Conservation (phyloP, 2,888 invertebrate species). For the Zygothrica quintamaculata region DNA sequence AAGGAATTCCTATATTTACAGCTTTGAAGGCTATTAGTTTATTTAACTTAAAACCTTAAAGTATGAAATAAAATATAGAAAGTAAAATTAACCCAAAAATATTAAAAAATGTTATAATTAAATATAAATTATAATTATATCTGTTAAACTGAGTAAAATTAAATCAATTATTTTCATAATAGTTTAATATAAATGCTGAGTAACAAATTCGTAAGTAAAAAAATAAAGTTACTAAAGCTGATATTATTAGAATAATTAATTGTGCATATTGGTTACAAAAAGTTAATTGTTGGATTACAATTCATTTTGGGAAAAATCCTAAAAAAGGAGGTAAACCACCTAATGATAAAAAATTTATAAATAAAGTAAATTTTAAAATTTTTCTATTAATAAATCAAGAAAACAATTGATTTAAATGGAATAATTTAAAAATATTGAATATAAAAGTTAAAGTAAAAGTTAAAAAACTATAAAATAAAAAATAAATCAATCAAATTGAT, state of each 20-base stretch:
- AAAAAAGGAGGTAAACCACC: conserved; percentile 87
- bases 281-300: conserved; percentile 86
- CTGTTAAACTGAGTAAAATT: conserved; percentile 82
- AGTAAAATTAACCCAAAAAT: conserved; percentile 74
- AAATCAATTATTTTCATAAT: no score
- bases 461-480: conserved; percentile 85
- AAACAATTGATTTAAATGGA: conserved; percentile 85
- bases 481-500: conserved; percentile 85
- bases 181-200: no score
- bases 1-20: conserved; percentile 74
- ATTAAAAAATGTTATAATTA: conserved; percentile 70
- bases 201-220: no score
- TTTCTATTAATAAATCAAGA: conserved; percentile 77
- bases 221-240: no score
- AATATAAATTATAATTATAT: conserved; percentile 71
- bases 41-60: conserved; percentile 48
- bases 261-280: conserved; percentile 84
- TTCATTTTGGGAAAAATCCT: conserved; percentile 88
- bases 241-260: no score
- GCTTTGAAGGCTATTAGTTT: not conserved
- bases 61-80: conserved; percentile 60
- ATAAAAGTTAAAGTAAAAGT: conserved; percentile 85
- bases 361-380: conserved; percentile 85
- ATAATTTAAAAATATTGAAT: conserved; percentile 85
- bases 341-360: conserved; percentile 86